Percentiles rank a stretch among this genome's conserved stretches.
These are phyloP conservation scores for Phymorhynchus buccinoides DNA, from an alignment of 1,140 invertebrate species.

Conservation along the genomic window DNA sequence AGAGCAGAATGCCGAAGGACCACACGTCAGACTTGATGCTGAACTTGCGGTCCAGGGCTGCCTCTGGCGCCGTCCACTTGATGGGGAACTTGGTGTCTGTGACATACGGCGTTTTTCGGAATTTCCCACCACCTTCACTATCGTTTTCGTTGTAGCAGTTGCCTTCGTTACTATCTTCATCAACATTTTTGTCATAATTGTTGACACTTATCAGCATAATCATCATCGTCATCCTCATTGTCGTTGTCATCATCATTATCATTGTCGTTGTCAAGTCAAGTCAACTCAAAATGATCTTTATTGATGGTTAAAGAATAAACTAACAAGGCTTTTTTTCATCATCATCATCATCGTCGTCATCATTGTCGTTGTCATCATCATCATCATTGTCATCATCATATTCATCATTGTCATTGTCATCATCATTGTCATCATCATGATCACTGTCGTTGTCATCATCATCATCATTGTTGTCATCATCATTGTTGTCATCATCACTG, in stretches of 20 bases:
- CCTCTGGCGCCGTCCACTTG: conserved; percentile 98
- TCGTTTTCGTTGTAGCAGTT: too few species aligned
- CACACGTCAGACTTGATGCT: conserved; percentile 98
- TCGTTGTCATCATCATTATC: background rate
- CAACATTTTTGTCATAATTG: too few species aligned
- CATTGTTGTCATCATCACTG: background rate
- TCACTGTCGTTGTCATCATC: background rate
- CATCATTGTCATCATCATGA: background rate
- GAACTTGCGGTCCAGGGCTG: conserved; percentile 86
- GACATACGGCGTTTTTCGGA: conserved; percentile 26
- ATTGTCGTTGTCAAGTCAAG: too few species aligned
- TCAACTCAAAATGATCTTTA: too few species aligned
- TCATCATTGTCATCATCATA: too few species aligned
- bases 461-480: background rate
- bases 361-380: too few species aligned
- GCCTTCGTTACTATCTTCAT: too few species aligned
- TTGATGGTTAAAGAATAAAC: too few species aligned
- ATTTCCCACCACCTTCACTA: background rate
- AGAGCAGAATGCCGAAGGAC: conserved; percentile 96
- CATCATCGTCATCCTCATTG: background rate
- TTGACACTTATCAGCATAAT: too few species aligned
- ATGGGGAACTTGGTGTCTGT: conserved; percentile 87
- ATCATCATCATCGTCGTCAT: too few species aligned
- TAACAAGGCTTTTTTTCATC: too few species aligned
- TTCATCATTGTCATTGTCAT: too few species aligned